These are phyloP conservation scores for Oenanthe oenanthe DNA, from an alignment of 2,113 vertebrate species.

Conservation along the genomic window DNA sequence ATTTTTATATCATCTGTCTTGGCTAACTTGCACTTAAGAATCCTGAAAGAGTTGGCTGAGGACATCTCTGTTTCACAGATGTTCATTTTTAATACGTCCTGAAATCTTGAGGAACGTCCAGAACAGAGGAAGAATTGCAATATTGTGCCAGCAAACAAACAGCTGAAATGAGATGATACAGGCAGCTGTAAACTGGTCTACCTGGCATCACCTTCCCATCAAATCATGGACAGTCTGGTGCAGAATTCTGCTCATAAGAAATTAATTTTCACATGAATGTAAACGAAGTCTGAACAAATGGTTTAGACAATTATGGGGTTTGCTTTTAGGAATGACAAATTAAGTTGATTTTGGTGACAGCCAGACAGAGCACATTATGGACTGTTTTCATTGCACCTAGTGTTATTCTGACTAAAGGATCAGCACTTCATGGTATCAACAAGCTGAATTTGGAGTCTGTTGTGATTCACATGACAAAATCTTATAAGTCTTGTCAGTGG, in stretches of 20 bases:
- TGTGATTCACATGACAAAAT: background rate
- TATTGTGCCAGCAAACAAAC: background rate
- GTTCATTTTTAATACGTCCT: constrained; percentile 4
- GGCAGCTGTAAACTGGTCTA: background rate
- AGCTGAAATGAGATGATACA: background rate
- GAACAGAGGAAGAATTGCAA: background rate
- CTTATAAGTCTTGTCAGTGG: background rate
- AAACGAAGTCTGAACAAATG: background rate
- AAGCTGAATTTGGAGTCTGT: background rate
- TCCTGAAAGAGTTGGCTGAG: background rate
- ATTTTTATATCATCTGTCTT: background rate
- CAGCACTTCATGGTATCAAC: background rate
- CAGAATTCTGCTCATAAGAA: background rate
- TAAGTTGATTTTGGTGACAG: background rate
- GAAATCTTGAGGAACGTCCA: background rate
- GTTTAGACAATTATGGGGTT: background rate
- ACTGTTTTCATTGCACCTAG: background rate
- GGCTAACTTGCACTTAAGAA: background rate
- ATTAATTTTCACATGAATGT: background rate
- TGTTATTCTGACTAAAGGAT: background rate
- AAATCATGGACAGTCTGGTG: background rate
- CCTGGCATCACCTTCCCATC: background rate
- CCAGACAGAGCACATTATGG: background rate
- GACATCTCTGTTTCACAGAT: constrained; percentile 35
- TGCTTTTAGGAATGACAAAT: background rate